Evolutionary conservation across 2,113 vertebrate genomes (phyloP).

Genomic region (Pygathrix nemaeus): DNA sequence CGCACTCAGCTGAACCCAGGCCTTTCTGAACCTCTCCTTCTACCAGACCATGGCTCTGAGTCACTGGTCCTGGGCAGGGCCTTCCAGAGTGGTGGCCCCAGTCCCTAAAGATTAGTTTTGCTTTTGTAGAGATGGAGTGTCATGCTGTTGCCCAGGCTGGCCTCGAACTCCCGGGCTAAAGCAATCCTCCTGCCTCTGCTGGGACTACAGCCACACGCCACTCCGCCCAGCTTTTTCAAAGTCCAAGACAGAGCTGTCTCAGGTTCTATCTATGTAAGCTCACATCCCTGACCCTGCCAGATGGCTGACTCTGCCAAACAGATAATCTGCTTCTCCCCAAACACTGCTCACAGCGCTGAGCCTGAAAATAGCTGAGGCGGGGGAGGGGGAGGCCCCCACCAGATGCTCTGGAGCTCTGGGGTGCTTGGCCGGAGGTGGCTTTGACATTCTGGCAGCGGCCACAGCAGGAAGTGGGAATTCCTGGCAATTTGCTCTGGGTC

Average conservation of each 20-base stretch:
- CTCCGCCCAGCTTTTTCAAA: too few relatives aligned
- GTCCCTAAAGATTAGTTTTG: not conserved
- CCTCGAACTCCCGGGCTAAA: not conserved
- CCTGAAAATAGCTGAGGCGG: not conserved
- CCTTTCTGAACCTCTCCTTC: not conserved
- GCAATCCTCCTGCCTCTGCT: not conserved
- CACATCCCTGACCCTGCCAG: not conserved
- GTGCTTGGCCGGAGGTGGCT: not conserved
- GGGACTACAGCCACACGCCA: not conserved
- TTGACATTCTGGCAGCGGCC: not conserved
- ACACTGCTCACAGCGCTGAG: not conserved
- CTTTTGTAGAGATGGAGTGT: not conserved
- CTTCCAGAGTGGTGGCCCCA: not conserved
- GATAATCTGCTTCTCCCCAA: constrained; percentile 15
- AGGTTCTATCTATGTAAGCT: not conserved
- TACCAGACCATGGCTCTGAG: not conserved
- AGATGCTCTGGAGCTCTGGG: not conserved
- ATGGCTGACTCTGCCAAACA: not conserved
- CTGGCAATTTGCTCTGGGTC: not conserved
- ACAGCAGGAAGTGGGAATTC: not conserved
- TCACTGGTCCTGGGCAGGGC: not conserved
- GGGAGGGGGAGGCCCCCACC: accelerated
- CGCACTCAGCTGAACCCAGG: too few relatives aligned
- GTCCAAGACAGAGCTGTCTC: not conserved
- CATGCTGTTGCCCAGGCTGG: not conserved